Base-by-base conservation (phyloP, 2,113 vertebrate species). In the Brachyhypopomus occidentalis region DNA sequence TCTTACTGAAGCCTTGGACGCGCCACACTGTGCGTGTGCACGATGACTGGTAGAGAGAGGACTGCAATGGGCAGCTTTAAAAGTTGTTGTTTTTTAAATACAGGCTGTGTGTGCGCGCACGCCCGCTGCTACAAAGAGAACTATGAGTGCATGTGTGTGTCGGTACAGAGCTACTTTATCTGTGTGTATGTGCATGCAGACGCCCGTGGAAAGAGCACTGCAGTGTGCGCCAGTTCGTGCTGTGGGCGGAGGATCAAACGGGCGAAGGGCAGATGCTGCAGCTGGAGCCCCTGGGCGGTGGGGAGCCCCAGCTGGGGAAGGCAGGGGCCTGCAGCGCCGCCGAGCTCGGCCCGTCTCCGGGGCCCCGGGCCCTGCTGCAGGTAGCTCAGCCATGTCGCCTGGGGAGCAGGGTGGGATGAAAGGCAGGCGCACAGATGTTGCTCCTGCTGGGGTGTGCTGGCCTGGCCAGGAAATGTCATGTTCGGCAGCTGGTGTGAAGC, bases 401-500 rank as follows among this genome's bases (percentile, higher is more conserved):
- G 84, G 81, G 78, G 90, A 92, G 86, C 83, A 80, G 88, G 83
- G 78, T 77, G 90, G 92, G 93, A 94, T 94, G 91, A 94, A 95
- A 94, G 91, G 91, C 92, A 92, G 87, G 79, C 89, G 78, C 92
- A 91, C 93, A 93, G 92, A 91, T 92, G 92, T 93, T 92, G 90
- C 92, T 92, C 90, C 84, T 84, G 92, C 90, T 88, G 92, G 93
- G 91, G 88, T 88, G 88, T 89, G 89, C 87, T 91, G 89, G 91
- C 90, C 88, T 89, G 91, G 94, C 92, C 92, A 93, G 93, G 92
- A 88, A 94, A 92, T 91, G 91, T 91, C 92, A 89, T 89, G 88
- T 91, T 92, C 91, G 92, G 94, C 94, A 94, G 92, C 91, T 94
- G 92, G 86, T 85, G 80, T 87, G 88, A 86, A 80, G 87, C 82